Conservation (phyloP, 2,113 vertebrate species). For the Hippocampus comes region DNA sequence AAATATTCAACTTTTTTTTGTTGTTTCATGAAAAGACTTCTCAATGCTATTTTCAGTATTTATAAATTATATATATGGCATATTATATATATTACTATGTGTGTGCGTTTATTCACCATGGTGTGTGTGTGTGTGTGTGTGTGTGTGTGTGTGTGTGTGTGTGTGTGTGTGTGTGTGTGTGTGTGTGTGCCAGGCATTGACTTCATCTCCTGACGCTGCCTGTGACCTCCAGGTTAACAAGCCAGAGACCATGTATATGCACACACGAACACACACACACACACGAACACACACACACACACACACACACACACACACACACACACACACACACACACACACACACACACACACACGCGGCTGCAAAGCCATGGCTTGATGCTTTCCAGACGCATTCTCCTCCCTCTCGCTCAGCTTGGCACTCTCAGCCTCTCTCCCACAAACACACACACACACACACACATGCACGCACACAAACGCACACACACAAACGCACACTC, state of each 20-base stretch:
- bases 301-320: conserved; percentile 10
- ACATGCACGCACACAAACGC: neutral
- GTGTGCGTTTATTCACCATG: too few species aligned
- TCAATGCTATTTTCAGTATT: too few species aligned
- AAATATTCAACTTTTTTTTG: too few species aligned
- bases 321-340: conserved; percentile 26
- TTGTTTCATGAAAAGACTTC: too few species aligned
- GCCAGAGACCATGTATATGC: conserved; percentile 10
- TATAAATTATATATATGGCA: too few species aligned
- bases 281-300: conserved; percentile 5
- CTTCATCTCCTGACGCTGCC: conserved; percentile 46
- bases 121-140: too few species aligned
- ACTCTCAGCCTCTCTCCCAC: conserved; percentile 38
- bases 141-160: too few species aligned
- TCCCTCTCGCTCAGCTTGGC: conserved; percentile 53
- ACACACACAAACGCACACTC: neutral
- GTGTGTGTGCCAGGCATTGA: conserved; percentile 32
- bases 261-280: conserved; percentile 1
- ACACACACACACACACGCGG: conserved; percentile 22
- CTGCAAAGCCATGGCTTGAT: conserved; percentile 47
- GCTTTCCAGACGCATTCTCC: conserved; percentile 59
- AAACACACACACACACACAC: conserved; percentile 7
- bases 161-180: neutral
- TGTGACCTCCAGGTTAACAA: conserved; percentile 46
- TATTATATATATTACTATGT: too few species aligned